Percentiles rank a stretch among this genome's conserved stretches.
phyloP scores from a whole-genome alignment of 64 coral and sea anemone species.

The Anthopleura sola region DNA sequence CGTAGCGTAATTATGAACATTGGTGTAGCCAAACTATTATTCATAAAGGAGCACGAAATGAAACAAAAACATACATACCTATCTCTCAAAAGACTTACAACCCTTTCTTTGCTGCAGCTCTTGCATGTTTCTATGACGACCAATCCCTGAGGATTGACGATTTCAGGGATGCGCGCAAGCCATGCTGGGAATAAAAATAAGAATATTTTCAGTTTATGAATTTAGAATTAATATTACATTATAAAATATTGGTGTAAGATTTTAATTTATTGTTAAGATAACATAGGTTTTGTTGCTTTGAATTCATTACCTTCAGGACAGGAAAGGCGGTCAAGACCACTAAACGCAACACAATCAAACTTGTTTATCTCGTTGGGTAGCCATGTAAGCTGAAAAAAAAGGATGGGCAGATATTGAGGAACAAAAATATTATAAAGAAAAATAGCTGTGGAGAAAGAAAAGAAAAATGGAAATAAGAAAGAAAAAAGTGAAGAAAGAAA shows the following conservation, averaged over 20 bases:
- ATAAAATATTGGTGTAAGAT: no score
- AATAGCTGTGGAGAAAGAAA: background rate
- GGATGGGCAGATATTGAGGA: background rate
- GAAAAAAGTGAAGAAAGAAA: background rate
- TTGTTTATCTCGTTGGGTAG: constrained; percentile 50
- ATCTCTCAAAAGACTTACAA: constrained; percentile 12
- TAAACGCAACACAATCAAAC: constrained; percentile 29
- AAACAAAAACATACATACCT: constrained; percentile 15
- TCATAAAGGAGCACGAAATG: background rate
- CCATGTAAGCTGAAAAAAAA: constrained; percentile 50
- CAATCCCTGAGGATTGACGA: constrained; percentile 24
- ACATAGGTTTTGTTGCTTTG: no score
- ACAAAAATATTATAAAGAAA: background rate
- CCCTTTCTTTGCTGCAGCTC: background rate
- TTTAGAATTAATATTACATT: background rate
- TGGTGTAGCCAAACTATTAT: no score
- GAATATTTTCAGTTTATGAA: background rate
- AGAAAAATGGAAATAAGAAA: background rate
- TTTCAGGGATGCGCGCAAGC: constrained; percentile 51
- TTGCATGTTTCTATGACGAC: constrained; percentile 19
- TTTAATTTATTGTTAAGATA: no score
- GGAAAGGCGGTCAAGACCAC: constrained; percentile 1
- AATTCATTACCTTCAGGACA: background rate
- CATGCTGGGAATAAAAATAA: constrained; percentile 11
- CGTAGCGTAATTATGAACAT: no score